Evolutionary conservation across 2,888 invertebrate species (phyloP).

Genomic region (Morpho achilles): DNA sequence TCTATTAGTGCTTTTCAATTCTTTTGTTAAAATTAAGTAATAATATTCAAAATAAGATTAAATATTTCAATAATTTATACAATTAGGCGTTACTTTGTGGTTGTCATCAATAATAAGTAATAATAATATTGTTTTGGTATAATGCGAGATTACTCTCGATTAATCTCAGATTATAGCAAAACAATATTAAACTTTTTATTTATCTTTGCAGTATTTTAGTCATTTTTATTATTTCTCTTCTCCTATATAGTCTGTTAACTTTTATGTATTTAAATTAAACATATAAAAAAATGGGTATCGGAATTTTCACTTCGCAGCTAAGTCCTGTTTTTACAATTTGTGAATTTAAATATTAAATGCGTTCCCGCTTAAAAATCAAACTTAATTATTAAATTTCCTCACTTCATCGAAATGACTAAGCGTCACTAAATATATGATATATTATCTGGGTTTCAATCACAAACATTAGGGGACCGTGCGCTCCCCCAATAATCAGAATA

Average conservation of each 20-base stretch:
- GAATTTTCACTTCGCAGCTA: background rate
- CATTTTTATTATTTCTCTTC: too few relatives aligned
- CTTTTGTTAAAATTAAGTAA: slow-evolving; percentile 9
- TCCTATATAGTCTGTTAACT: too few relatives aligned
- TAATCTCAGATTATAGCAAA: too few relatives aligned
- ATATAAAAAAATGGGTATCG: too few relatives aligned
- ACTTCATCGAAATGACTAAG: slow-evolving; percentile 14
- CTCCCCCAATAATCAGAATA: slow-evolving; percentile 33
- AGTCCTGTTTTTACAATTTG: background rate
- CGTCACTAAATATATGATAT: slow-evolving; percentile 35
- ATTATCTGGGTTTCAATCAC: slow-evolving; percentile 59
- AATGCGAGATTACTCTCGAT: too few relatives aligned
- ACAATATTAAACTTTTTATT: too few relatives aligned
- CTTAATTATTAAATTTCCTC: slow-evolving; percentile 5
- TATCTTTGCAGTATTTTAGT: too few relatives aligned
- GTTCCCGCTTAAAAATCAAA: background rate
- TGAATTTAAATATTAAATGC: background rate
- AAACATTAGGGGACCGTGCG: slow-evolving; percentile 48
- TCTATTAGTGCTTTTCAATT: slow-evolving; percentile 30
- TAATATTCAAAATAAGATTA: background rate
- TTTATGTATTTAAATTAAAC: too few relatives aligned
- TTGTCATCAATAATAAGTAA: too few relatives aligned
- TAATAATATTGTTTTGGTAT: too few relatives aligned
- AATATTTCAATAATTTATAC: too few relatives aligned
- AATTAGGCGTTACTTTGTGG: too few relatives aligned